Evolutionary conservation across 2,113 vertebrate species (phyloP), one percentile per base, ranked within the genome.

Genomic region (Leucoraja erinaceus): DNA sequence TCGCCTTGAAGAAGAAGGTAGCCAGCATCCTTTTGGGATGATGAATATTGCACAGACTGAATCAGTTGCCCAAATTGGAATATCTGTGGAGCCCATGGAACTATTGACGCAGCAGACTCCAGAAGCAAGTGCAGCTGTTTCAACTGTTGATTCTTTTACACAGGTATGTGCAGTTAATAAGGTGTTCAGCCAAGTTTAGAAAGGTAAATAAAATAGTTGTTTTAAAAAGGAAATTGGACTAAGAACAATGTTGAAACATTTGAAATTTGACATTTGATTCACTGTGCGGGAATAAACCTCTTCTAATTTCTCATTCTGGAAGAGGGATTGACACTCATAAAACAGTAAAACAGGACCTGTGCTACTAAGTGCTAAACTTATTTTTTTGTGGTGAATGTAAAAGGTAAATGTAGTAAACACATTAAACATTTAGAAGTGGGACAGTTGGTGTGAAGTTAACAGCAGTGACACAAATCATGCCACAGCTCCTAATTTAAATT

Each of bases 51-150:
- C 95, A 0, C 96, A 96, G 93, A 97, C 96, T 0, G 95, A 97
- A 14, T 97, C 98, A 2, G 96, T 97, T 94, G 98, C 98, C 33
- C 99, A 99, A 96, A 97, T 99, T 91, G 99, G 99, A 0, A 98
- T 99, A 94, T 99, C 98, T 0, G 96, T 99, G 94, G 99, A 99
- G 94, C 93, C 98, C 74, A 93, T 99, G 94, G 97, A 98, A 10
- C 97, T 96, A 94, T 95, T 99, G 94, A 97, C 96, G 33, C 99
- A 99, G 94, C 98, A 99, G 95, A 98, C 97, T 31, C 98, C 99
- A 31, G 98, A 98, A 92, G 97, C 98, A 94, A 96, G 93, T 54
- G 97, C 98, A 79, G 96, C 97, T 63, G 98, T 98, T 28, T 98
- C 98, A 84, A 97, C 97, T 2, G 96, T 98, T 90, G 98, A 98